Base-by-base conservation (phyloP, 2,888 invertebrate genomes). In the Sisyra nigra region DNA sequence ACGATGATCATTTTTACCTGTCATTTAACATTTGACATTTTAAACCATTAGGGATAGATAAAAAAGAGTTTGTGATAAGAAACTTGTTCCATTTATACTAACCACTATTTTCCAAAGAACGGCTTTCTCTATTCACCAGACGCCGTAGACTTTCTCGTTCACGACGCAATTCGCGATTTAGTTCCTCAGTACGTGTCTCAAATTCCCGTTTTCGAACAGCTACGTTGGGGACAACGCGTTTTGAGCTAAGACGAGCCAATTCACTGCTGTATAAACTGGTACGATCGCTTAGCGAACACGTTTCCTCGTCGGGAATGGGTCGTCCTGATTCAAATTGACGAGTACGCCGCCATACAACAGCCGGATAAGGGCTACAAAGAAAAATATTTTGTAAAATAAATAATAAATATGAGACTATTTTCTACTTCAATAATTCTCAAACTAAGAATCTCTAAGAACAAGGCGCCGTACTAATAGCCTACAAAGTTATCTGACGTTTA, bases 211-310 rank as follows among this genome's bases (percentile, higher is more conserved):
- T 71, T 8, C 81, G 63, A 45, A 78, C 71, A 42, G 77, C 79
- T n/a, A 83, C 83, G 55, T 80, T 81, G 19, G 82, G 81, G 50
- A 78, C 78, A 38, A 78, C 74, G 34, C 72, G 65, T 54, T 82
- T 76, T 53, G 74, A 72, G 46, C 75, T 72, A 39, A 84, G 60
- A 39, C 65, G 54, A 17, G 64, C 71, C 51, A 81, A 62, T 56
- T 82, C 81, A 51, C 80, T 79, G 44, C 74, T 71, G 50, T 74
- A 79, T 40, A 74, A 69, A 52, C 73, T 75, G 19, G 78, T 80
- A 42, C 80, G 68, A 50, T 76, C 71, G 46, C 71, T 70, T 33
- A 72, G 53, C 4, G 64, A 57, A n/a, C 66, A 66, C 45, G 68
- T 67, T 38, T 56, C 58, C 45, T 61, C 63, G 47, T 71, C 71